These are phyloP conservation scores for Hipposideros armiger DNA, from an alignment of 2,113 vertebrate species.

Conservation along the genomic window DNA sequence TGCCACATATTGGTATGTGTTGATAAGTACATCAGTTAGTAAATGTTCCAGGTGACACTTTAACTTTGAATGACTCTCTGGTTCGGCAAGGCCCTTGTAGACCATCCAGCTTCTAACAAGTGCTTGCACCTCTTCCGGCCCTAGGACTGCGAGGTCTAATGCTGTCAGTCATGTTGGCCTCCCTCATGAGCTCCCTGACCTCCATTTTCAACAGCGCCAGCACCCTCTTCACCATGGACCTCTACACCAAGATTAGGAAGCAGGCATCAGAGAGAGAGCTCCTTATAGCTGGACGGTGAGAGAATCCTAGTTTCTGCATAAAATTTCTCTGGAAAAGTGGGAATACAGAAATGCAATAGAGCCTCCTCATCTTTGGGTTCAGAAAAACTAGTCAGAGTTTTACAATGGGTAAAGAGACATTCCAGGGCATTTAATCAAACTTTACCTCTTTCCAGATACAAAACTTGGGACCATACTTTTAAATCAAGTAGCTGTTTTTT, in stretches of 20 bases:
- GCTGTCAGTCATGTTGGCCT: conserved; percentile 97
- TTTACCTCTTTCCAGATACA: not conserved
- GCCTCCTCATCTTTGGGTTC: not conserved
- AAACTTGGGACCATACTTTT: not conserved
- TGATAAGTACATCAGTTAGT: not conserved
- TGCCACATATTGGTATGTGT: not conserved
- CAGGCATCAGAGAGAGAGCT: conserved; percentile 92
- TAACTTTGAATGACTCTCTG: not conserved
- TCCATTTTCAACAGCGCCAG: conserved; percentile 99
- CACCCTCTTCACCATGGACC: conserved; percentile 97
- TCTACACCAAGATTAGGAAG: conserved; percentile 93
- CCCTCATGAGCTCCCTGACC: conserved; percentile 98
- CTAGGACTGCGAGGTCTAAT: conserved; percentile 96
- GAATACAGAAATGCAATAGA: not conserved
- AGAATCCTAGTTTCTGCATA: not conserved
- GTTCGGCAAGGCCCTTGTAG: not conserved
- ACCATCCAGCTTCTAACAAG: not conserved
- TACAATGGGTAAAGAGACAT: not conserved
- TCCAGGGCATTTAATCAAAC: not conserved
- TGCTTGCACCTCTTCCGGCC: not conserved
- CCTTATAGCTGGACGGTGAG: conserved; percentile 95
- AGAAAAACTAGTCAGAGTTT: not conserved
- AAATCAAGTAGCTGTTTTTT: not conserved
- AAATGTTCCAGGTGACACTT: not conserved
- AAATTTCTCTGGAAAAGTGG: not conserved